phyloP scores from a whole-genome alignment of 2,888 invertebrate species.

The Taphrorychus bicolor region DNA sequence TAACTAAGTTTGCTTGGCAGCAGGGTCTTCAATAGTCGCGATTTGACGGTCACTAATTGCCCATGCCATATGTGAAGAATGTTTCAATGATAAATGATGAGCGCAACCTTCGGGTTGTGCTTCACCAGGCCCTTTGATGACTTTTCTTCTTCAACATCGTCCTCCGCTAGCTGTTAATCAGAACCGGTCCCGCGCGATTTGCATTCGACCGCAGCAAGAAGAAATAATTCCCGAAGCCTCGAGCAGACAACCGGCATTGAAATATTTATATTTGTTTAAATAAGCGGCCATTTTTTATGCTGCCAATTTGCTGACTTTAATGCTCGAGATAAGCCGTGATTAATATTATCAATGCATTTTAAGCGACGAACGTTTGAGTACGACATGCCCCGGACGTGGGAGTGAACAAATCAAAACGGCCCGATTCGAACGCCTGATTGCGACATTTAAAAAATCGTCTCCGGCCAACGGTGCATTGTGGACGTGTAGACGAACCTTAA shows the following conservation, averaged over 20 bases:
- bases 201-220: constrained; percentile 13
- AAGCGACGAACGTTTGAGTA: constrained; percentile 25
- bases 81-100: constrained; percentile 4
- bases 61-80: background rate
- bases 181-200: constrained; percentile 16
- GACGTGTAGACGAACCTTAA: background rate
- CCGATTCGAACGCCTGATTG: constrained; percentile 30
- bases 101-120: background rate
- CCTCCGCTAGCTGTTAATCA: constrained; percentile 2
- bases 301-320: constrained; percentile 40
- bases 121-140: background rate
- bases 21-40: constrained; percentile 18
- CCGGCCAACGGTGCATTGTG: background rate
- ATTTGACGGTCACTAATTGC: constrained; percentile 23
- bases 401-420: constrained; percentile 38
- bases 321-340: constrained; percentile 35
- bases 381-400: constrained; percentile 30
- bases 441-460: constrained; percentile 11
- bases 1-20: constrained; percentile 21
- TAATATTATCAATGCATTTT: constrained; percentile 38
- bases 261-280: constrained; percentile 34
- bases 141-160: background rate
- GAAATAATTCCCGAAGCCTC: constrained; percentile 3
- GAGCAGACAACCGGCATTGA: constrained; percentile 3
- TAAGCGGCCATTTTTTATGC: constrained; percentile 33